These are phyloP conservation scores for Peromyscus melanophrys DNA, from an alignment of 2,797 vertebrate genomes.

Conservation along the genomic window DNA sequence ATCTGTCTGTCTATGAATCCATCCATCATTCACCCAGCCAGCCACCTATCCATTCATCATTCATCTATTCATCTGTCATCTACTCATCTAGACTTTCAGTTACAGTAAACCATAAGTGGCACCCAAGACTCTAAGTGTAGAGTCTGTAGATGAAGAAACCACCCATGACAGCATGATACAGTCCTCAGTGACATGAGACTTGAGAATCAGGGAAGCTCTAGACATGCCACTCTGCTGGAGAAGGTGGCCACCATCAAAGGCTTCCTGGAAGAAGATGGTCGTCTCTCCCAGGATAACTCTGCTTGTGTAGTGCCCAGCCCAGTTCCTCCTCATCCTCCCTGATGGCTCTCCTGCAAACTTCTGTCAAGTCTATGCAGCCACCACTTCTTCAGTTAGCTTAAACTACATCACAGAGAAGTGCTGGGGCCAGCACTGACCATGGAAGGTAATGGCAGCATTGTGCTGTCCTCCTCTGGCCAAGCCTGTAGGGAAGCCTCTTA, in stretches of 20 bases:
- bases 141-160: neutral
- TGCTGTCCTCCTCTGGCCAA: fast-evolving
- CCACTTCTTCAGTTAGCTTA: neutral
- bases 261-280: neutral
- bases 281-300: neutral
- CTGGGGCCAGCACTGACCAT: neutral
- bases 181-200: neutral
- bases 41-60: neutral
- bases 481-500: neutral
- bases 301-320: neutral
- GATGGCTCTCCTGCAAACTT: neutral
- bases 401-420: fast-evolving
- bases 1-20: neutral
- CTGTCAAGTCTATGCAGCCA: neutral
- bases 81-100: neutral
- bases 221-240: neutral
- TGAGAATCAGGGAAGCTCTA: neutral
- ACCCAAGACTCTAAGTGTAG: neutral
- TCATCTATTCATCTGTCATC: neutral
- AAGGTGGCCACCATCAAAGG: neutral
- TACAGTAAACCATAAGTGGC: neutral
- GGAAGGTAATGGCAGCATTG: neutral
- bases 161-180: fast-evolving
- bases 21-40: neutral
- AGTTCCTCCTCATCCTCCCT: neutral